Percentiles rank a stretch among this genome's conserved stretches.
phyloP scores from a whole-genome alignment of 2,797 vertebrate genomes.

The Carapus acus region DNA sequence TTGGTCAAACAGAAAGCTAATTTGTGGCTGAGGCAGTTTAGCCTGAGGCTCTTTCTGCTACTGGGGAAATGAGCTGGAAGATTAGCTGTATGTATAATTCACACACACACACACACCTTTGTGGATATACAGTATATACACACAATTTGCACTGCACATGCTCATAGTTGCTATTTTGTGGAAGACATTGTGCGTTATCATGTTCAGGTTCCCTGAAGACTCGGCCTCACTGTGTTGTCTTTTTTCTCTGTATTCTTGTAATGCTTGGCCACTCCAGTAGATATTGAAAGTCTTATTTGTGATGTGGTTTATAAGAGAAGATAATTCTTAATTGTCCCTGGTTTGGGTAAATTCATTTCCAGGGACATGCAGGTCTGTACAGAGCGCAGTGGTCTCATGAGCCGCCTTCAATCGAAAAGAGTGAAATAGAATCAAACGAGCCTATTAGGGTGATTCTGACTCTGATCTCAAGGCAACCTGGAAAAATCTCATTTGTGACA shows the following conservation, averaged over 20 bases:
- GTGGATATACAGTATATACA: conserved; percentile 32
- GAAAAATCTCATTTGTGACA: too few species aligned
- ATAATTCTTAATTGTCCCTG: too few species aligned
- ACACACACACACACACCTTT: conserved; percentile 46
- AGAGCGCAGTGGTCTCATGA: too few species aligned
- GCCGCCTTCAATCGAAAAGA: too few species aligned
- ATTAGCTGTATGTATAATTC: conserved; percentile 73
- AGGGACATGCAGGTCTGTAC: too few species aligned
- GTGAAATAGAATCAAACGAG: too few species aligned
- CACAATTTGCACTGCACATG: conserved; percentile 6
- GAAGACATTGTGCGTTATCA: conserved; percentile 24
- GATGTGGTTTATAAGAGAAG: too few species aligned
- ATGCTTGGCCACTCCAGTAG: conserved; percentile 6
- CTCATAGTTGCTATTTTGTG: conserved; percentile 32
- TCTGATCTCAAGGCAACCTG: too few species aligned
- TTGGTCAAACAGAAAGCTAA: conserved; percentile 75
- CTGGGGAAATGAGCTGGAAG: conserved; percentile 71
- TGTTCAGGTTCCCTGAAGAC: conserved; percentile 13
- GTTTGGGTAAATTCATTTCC: too few species aligned
- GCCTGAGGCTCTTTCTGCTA: conserved; percentile 67
- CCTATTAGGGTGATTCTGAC: too few species aligned
- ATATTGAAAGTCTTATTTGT: conserved; percentile 3
- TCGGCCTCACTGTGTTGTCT: conserved; percentile 6
- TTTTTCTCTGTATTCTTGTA: background rate
- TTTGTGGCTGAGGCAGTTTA: conserved; percentile 68